These are phyloP conservation scores for Patagioenas fasciata DNA, from an alignment of 2,113 vertebrate genomes.

Conservation along the genomic window DNA sequence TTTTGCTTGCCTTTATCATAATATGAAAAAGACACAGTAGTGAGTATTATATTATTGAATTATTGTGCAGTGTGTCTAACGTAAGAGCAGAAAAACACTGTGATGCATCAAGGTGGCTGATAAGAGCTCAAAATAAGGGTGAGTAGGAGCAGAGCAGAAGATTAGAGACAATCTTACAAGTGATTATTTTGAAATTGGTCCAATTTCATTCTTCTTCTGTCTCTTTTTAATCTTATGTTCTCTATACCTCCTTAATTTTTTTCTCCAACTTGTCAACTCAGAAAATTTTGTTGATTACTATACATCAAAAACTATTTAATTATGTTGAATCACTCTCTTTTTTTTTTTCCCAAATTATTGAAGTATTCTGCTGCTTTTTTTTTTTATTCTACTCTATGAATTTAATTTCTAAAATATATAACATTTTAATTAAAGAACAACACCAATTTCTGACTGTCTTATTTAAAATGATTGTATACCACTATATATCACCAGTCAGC, in stretches of 20 bases:
- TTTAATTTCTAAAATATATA: not conserved
- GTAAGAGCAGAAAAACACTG: not conserved
- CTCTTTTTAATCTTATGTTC: not conserved
- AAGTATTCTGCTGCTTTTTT: not conserved
- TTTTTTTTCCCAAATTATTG: not conserved
- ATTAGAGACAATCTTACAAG: not conserved
- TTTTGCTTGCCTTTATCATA: not conserved
- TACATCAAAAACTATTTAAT: not conserved
- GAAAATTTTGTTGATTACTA: not conserved
- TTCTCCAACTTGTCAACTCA: not conserved
- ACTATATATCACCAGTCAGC: not conserved
- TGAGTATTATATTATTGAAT: not conserved
- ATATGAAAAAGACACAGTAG: not conserved
- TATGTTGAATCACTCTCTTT: not conserved
- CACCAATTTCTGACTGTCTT: not conserved
- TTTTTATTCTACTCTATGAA: not conserved
- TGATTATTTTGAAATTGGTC: not conserved
- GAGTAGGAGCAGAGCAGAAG: not conserved
- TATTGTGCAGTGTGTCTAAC: not conserved
- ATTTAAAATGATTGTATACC: not conserved
- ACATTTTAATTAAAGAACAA: not conserved
- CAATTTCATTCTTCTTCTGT: not conserved
- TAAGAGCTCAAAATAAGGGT: not conserved
- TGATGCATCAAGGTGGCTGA: not conserved
- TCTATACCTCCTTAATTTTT: not conserved